A percentile compares a stretch with the other conserved stretches of the same genome.
These are phyloP conservation scores for Plebejus argus DNA, from an alignment of 2,888 invertebrate genomes.

Conservation along the genomic window DNA sequence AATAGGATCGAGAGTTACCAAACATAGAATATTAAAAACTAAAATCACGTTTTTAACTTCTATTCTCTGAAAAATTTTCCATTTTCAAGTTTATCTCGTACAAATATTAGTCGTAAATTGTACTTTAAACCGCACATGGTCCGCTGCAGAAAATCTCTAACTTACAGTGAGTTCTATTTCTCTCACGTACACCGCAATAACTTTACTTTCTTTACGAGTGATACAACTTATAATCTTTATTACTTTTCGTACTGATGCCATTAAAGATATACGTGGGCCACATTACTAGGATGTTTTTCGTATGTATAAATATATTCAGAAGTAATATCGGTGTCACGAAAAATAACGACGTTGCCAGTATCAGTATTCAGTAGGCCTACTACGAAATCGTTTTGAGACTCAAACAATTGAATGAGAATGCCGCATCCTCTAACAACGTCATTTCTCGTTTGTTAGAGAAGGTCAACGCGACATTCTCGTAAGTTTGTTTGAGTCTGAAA, in stretches of 20 bases:
- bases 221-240: conserved; percentile 23
- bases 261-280: background rate
- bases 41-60: background rate
- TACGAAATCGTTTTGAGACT: no score
- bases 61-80: background rate
- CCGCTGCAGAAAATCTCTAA: conserved; percentile 11
- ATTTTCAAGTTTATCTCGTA: conserved; percentile 1
- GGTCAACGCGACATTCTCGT: no score
- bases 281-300: background rate
- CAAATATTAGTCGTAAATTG: conserved; percentile 11
- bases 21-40: background rate
- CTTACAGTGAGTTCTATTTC: background rate
- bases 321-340: background rate
- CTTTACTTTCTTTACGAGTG: conserved; percentile 7
- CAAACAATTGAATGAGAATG: no score
- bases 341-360: background rate
- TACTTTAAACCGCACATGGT: background rate
- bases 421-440: no score
- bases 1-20: background rate
- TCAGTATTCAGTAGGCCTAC: background rate
- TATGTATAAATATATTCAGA: background rate
- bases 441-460: no score
- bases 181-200: conserved; percentile 12
- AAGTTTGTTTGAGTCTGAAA: no score
- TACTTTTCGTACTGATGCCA: conserved; percentile 13